phyloP scores from a whole-genome alignment of 2,113 vertebrate genomes.

The Tenrec ecaudatus region DNA sequence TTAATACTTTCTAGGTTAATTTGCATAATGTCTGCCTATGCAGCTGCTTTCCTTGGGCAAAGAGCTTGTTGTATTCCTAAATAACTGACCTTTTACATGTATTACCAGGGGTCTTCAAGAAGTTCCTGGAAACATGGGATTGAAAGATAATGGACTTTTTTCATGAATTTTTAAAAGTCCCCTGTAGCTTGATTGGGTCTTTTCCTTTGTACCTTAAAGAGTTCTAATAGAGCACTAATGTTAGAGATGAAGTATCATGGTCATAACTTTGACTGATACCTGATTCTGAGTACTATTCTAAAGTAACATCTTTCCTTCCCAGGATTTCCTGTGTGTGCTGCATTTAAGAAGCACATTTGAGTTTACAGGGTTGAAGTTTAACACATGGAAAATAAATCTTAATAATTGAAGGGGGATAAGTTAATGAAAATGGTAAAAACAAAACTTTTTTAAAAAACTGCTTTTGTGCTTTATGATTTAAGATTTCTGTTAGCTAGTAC shows the following conservation, averaged over 20 bases:
- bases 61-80: not conserved
- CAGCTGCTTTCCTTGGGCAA: not conserved
- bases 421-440: slow-evolving; percentile 8
- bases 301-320: not conserved
- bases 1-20: not conserved
- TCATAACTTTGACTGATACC: not conserved
- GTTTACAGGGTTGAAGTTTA: not conserved
- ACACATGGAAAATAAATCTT: not conserved
- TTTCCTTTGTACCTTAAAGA: not conserved
- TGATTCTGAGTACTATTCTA: too few relatives aligned
- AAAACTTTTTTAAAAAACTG: not conserved
- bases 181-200: not conserved
- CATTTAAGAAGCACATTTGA: not conserved
- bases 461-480: not conserved
- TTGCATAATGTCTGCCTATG: not conserved
- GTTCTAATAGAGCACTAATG: not conserved
- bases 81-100: not conserved
- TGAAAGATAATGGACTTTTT: too few relatives aligned
- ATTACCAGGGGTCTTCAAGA: not conserved
- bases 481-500: not conserved
- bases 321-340: not conserved
- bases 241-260: not conserved
- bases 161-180: too few relatives aligned
- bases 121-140: too few relatives aligned
- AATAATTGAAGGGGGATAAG: slow-evolving; percentile 12